A percentile compares a stretch with the other conserved stretches of the same genome.
These are phyloP conservation scores for Drosophila eohydei DNA, from an alignment of 2,888 invertebrate species.

Conservation along the genomic window DNA sequence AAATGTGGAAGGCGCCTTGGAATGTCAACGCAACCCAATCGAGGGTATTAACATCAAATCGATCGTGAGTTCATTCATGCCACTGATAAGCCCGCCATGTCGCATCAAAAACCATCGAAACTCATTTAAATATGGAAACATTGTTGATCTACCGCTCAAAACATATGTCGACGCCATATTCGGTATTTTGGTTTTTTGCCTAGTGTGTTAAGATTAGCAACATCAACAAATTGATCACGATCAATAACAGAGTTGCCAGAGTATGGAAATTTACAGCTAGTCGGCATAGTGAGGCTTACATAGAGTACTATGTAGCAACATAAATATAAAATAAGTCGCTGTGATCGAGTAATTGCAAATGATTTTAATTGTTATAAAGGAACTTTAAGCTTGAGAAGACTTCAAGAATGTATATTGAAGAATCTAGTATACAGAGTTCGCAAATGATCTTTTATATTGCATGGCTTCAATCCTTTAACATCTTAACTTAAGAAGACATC, in stretches of 20 bases:
- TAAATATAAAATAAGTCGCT: background rate
- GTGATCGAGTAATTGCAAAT: background rate
- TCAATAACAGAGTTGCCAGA: constrained; percentile 5
- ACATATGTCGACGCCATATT: constrained; percentile 44
- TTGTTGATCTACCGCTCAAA: constrained; percentile 34
- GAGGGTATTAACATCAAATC: constrained; percentile 75
- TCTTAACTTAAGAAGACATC: background rate
- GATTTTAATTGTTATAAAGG: too few species aligned
- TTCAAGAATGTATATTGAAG: too few species aligned
- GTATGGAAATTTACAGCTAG: background rate
- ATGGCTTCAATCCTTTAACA: background rate
- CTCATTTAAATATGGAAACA: constrained; percentile 21
- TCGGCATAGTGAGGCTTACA: too few species aligned
- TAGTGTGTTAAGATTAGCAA: constrained; percentile 34
- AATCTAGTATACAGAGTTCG: too few species aligned
- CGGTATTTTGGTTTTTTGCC: constrained; percentile 16
- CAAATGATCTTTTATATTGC: background rate
- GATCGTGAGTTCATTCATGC: constrained; percentile 76
- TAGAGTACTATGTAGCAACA: too few species aligned
- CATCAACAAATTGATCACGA: constrained; percentile 38
- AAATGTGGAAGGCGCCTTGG: constrained; percentile 51
- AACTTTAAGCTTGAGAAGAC: background rate
- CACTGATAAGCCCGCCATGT: constrained; percentile 60
- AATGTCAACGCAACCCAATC: constrained; percentile 64
- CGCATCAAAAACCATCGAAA: constrained; percentile 5